Evolutionary conservation across 2,888 invertebrate species (phyloP).

Genomic region (Andricus curvator): DNA sequence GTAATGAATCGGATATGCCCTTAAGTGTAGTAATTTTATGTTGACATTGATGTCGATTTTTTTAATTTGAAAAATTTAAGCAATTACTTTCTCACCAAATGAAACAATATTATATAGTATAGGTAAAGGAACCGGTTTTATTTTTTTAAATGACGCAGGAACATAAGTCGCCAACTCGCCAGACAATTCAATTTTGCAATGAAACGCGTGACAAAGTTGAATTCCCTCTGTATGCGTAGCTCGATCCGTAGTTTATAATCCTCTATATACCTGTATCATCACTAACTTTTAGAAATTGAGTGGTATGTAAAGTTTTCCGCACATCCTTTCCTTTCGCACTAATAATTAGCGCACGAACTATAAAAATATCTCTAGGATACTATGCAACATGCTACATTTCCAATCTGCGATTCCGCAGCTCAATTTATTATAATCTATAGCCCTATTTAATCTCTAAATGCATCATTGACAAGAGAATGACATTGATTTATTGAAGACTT

Average conservation of each 20-base stretch:
- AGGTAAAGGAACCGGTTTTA: too few species aligned
- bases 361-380: neutral
- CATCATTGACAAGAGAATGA: slow-evolving; percentile 18
- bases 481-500: neutral
- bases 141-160: too few species aligned
- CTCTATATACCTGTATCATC: neutral
- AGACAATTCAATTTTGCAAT: neutral
- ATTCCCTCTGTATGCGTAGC: neutral
- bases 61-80: too few species aligned
- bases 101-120: too few species aligned
- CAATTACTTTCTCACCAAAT: too few species aligned
- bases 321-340: neutral
- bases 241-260: neutral
- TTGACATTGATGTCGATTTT: too few species aligned
- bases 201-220: neutral
- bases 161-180: neutral
- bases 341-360: slow-evolving; percentile 24
- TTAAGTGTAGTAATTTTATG: too few species aligned
- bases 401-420: neutral
- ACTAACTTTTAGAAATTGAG: neutral
- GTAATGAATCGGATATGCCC: too few species aligned
- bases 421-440: neutral
- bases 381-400: neutral
- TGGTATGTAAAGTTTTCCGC: neutral
- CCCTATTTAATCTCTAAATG: neutral